These are phyloP conservation scores for Uropsilus gracilis DNA, from an alignment of 2,113 vertebrate genomes.

Conservation along the genomic window DNA sequence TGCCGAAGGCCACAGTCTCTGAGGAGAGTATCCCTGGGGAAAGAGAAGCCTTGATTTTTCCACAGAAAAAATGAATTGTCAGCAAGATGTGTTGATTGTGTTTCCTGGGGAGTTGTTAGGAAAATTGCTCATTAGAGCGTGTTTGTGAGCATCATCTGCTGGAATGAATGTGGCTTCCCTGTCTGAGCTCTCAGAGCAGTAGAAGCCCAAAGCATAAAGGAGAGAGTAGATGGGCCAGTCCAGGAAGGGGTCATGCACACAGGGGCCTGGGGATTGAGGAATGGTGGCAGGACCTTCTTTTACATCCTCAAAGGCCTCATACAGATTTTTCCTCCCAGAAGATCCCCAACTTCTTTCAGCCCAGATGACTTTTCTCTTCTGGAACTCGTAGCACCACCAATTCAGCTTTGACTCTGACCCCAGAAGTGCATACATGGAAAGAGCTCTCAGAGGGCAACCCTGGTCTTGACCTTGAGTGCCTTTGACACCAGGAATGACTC, in stretches of 20 bases:
- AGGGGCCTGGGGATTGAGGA: no score
- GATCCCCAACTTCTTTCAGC: neutral
- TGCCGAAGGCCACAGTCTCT: neutral
- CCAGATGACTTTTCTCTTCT: neutral
- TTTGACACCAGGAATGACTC: neutral
- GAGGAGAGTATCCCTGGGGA: neutral
- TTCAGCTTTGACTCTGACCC: neutral
- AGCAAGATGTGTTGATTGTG: neutral
- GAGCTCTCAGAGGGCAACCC: neutral
- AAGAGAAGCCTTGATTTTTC: neutral
- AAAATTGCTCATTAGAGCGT: constrained; percentile 16
- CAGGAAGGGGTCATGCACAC: no score
- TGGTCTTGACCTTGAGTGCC: neutral
- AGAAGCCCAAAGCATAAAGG: neutral
- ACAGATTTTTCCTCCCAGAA: neutral
- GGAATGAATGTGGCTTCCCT: neutral
- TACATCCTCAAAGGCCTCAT: neutral
- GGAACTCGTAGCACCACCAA: neutral
- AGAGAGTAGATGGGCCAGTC: no score
- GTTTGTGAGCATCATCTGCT: neutral
- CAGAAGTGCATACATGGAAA: neutral
- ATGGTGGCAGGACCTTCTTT: neutral
- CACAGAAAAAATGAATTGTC: neutral
- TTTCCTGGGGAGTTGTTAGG: constrained; percentile 29
- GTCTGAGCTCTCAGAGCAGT: neutral